These are phyloP conservation scores for Istiophorus platypterus DNA, from an alignment of 2,113 vertebrate genomes.

Conservation along the genomic window DNA sequence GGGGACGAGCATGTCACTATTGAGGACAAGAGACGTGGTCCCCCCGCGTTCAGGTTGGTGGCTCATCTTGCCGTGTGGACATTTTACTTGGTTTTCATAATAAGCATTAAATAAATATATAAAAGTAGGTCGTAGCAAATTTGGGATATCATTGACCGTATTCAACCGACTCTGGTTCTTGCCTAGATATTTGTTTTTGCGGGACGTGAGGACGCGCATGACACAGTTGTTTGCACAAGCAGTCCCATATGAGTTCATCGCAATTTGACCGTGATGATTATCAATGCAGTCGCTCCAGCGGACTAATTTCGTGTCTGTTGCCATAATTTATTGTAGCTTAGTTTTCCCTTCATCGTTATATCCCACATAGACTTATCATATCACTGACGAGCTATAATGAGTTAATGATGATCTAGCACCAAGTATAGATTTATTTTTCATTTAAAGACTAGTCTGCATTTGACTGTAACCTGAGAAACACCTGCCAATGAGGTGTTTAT, in stretches of 20 bases:
- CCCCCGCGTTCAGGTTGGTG: not conserved
- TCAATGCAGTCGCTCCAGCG: not conserved
- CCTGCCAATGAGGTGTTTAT: not conserved
- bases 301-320: not conserved
- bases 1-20: slow-evolving; percentile 12
- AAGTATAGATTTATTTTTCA: not conserved
- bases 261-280: not conserved
- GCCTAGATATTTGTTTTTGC: slow-evolving; percentile 28
- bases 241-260: slow-evolving; percentile 38
- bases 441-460: not conserved
- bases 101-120: not conserved
- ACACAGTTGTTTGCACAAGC: slow-evolving; percentile 43
- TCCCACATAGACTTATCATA: not conserved
- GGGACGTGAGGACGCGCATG: slow-evolving; percentile 52
- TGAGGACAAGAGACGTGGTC: not conserved
- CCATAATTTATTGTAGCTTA: not conserved
- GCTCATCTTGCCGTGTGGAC: not conserved
- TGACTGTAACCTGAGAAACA: not conserved
- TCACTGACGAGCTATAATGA: not conserved
- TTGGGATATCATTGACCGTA: not conserved
- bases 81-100: not conserved
- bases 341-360: not conserved
- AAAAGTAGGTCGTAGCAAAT: not conserved
- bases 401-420: not conserved
- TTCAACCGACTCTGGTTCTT: not conserved